phyloP scores from a whole-genome alignment of 2,113 vertebrate species.

The Tylochromis polylepis region DNA sequence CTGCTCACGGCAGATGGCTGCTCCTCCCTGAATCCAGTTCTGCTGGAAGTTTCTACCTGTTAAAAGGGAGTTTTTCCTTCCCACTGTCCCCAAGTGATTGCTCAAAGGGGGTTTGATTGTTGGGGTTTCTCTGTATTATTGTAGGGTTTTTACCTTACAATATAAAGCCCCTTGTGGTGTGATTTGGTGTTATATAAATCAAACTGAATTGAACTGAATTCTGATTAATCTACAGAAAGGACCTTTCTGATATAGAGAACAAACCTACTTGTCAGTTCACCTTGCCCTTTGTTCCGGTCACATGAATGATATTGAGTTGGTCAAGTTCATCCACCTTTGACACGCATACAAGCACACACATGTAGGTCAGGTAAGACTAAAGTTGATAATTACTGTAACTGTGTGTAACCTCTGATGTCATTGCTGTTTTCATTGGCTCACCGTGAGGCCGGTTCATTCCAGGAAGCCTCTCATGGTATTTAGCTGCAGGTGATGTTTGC shows the following conservation, averaged over 20 bases:
- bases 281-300: slow-evolving; percentile 96
- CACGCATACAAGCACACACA: not conserved
- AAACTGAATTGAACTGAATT: not conserved
- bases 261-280: slow-evolving; percentile 63
- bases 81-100: not conserved
- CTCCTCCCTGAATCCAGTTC: not conserved
- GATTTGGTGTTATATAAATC: not conserved
- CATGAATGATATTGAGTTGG: slow-evolving; percentile 89
- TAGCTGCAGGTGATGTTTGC: slow-evolving; percentile 77
- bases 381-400: not conserved
- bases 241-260: not conserved
- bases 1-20: not conserved
- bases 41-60: not conserved
- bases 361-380: not conserved
- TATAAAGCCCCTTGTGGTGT: not conserved
- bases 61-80: not conserved
- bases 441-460: slow-evolving; percentile 80
- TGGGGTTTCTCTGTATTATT: not conserved
- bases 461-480: slow-evolving; percentile 83
- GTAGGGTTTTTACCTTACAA: not conserved
- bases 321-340: slow-evolving; percentile 88
- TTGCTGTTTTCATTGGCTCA: slow-evolving; percentile 34
- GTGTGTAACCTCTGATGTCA: not conserved
- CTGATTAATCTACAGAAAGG: not conserved
- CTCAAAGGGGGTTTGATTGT: not conserved